Percentiles rank a stretch among this genome's conserved stretches.
Conservation (phyloP, 2,888 invertebrate species). For the Aphidoletes aphidimyza region DNA sequence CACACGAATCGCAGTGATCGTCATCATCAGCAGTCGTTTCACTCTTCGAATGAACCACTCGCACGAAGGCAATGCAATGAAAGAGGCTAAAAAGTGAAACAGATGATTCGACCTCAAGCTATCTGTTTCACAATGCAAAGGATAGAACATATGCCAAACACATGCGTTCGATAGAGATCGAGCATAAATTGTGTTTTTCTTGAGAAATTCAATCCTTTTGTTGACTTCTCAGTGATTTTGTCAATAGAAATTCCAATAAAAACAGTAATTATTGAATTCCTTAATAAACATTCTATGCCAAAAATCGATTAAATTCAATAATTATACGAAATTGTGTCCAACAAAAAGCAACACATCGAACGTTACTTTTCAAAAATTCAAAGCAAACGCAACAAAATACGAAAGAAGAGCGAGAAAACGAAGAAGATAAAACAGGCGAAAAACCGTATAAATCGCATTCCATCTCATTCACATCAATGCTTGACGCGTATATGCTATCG, state of each 20-base stretch:
- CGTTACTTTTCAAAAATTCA: slow-evolving; percentile 26
- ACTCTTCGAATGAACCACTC: background rate
- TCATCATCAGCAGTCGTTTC: background rate
- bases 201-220: background rate
- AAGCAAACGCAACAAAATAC: background rate
- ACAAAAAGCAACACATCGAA: background rate
- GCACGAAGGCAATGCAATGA: background rate
- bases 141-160: background rate
- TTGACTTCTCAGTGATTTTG: background rate
- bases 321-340: background rate
- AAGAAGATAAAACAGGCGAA: background rate
- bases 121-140: slow-evolving; percentile 39
- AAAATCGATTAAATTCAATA: background rate
- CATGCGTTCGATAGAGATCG: background rate
- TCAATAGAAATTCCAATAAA: background rate
- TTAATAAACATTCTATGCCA: background rate
- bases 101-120: background rate
- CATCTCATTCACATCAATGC: background rate
- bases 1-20: background rate
- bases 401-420: background rate
- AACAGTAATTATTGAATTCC: background rate
- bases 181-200: background rate
- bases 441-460: background rate
- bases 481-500: background rate
- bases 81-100: slow-evolving; percentile 9